Conservation (phyloP, 64 coral and sea anemone species). For the Anthopleura sola region DNA sequence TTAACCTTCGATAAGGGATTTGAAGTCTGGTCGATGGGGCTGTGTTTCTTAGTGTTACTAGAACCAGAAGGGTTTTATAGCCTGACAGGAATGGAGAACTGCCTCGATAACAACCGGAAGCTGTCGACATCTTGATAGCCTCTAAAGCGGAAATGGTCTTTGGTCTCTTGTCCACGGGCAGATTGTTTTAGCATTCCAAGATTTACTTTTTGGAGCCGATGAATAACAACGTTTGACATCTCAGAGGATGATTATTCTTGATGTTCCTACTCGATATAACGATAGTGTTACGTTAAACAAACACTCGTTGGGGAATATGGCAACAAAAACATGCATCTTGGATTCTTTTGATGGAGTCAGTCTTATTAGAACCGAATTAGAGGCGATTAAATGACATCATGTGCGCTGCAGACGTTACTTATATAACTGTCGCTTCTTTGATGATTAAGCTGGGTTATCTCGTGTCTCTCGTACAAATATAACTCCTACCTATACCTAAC, state of each 20-base stretch:
- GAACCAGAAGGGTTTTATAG: neutral
- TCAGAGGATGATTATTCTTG: neutral
- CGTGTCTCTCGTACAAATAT: neutral
- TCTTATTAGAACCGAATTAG: neutral
- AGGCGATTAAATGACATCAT: neutral
- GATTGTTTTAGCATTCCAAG: constrained; percentile 2
- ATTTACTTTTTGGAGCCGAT: neutral
- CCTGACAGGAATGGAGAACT: neutral
- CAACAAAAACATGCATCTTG: no score
- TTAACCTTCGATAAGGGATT: constrained; percentile 2
- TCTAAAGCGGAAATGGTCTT: constrained; percentile 12
- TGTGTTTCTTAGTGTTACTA: neutral
- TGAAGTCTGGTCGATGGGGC: neutral
- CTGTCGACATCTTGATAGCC: constrained; percentile 10
- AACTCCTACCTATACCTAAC: neutral
- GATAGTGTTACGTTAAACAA: neutral
- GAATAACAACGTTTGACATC: neutral
- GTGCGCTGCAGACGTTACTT: neutral
- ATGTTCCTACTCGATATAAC: neutral
- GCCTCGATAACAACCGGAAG: neutral
- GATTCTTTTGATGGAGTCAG: neutral
- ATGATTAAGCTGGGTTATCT: neutral
- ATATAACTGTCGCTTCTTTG: neutral
- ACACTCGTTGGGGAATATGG: neutral
- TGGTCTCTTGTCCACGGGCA: neutral